Percentiles rank a stretch among this genome's conserved stretches.
Conservation (phyloP, 2,797 vertebrate species). For the Smutsia gigantea region DNA sequence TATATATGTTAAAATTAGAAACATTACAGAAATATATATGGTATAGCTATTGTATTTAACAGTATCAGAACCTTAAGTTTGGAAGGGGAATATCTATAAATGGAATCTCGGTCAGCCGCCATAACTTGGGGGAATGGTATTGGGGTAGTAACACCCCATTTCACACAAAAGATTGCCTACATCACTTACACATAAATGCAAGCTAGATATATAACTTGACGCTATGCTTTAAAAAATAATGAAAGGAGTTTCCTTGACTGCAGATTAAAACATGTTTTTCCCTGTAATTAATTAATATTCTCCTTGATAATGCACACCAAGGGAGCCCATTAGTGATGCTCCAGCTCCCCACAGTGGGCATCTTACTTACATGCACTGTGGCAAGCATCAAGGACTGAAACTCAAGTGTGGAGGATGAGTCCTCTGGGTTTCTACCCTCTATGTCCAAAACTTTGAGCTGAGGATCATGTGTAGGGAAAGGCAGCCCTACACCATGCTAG, state of each 20-base stretch:
- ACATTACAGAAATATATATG: neutral
- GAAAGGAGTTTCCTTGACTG: neutral
- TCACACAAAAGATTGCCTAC: neutral
- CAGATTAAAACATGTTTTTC: neutral
- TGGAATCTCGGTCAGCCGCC: neutral
- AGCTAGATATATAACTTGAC: neutral
- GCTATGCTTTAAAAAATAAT: neutral
- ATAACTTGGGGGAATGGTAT: neutral
- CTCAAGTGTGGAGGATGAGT: neutral
- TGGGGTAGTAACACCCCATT: neutral
- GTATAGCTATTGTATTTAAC: neutral
- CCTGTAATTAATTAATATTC: neutral
- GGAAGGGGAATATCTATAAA: neutral
- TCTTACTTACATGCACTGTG: neutral
- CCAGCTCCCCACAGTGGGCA: neutral
- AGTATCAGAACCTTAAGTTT: neutral
- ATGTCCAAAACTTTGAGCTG: neutral
- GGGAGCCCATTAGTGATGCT: neutral
- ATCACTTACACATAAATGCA: neutral
- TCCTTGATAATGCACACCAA: neutral
- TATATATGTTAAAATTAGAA: neutral
- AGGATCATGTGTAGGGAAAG: neutral
- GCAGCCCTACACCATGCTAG: neutral
- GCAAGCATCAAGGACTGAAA: neutral
- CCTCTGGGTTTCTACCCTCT: neutral